A percentile compares a stretch with the other conserved stretches of the same genome.
phyloP scores from a whole-genome alignment of 2,797 vertebrate species.

The Gila robusta region DNA sequence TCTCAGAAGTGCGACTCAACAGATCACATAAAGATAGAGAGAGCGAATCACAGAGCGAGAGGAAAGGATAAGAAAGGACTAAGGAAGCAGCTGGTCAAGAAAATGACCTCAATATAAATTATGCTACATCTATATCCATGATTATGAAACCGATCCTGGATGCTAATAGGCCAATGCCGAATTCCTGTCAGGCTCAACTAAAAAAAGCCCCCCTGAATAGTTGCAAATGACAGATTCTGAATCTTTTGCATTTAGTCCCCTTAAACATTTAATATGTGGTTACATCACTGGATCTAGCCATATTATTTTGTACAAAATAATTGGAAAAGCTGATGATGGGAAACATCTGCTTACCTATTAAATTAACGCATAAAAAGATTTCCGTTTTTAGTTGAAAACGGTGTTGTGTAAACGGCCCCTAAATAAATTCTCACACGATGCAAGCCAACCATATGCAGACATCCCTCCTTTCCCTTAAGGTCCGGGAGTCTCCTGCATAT shows the following conservation, averaged over 20 bases:
- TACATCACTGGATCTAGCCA: too few relatives aligned
- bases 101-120: constrained; percentile 51
- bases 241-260: too few relatives aligned
- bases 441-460: neutral
- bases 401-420: neutral
- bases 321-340: too few relatives aligned
- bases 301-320: too few relatives aligned
- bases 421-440: neutral
- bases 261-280: too few relatives aligned
- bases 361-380: too few relatives aligned
- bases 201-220: too few relatives aligned
- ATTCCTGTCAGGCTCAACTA: neutral
- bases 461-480: neutral
- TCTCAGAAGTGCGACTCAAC: constrained; percentile 2
- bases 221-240: too few relatives aligned
- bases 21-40: neutral
- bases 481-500: neutral
- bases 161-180: neutral
- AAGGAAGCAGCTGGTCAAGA: constrained; percentile 65
- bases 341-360: too few relatives aligned
- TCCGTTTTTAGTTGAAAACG: too few relatives aligned
- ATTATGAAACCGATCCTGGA: constrained; percentile 50
- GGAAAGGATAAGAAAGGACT: constrained; percentile 4
- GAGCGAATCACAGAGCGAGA: neutral
- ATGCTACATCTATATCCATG: constrained; percentile 67